Conservation (phyloP, 2,113 vertebrate species). For the Eurypyga helias region DNA sequence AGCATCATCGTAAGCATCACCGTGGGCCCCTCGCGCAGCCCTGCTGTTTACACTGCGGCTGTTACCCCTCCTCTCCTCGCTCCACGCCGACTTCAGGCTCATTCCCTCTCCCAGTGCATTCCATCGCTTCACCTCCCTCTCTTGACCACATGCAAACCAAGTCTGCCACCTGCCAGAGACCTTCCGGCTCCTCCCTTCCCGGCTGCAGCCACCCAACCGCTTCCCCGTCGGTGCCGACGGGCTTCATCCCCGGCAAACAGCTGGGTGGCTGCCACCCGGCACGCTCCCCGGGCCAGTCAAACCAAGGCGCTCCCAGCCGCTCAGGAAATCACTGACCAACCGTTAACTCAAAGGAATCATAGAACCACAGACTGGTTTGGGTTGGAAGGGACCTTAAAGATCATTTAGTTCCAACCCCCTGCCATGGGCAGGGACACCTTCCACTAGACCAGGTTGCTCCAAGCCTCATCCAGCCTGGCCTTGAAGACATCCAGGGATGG, state of each 20-base stretch:
- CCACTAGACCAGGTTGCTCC: too few relatives aligned
- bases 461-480: too few relatives aligned
- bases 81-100: neutral
- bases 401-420: too few relatives aligned
- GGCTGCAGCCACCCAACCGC: neutral
- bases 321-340: neutral
- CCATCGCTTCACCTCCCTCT: neutral
- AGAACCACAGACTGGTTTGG: too few relatives aligned
- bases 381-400: too few relatives aligned
- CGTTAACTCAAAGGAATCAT: neutral
- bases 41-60: neutral
- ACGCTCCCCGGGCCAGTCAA: neutral
- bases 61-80: neutral
- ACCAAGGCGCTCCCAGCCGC: neutral
- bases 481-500: too few relatives aligned
- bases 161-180: accelerated
- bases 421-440: too few relatives aligned
- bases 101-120: neutral
- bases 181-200: neutral
- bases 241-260: neutral
- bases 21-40: accelerated
- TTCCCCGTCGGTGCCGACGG: neutral
- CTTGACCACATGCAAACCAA: neutral
- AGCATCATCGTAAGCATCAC: accelerated
- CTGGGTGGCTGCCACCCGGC: too few relatives aligned